Conservation (phyloP, 2,797 vertebrate genomes). For the Semotilus atromaculatus region DNA sequence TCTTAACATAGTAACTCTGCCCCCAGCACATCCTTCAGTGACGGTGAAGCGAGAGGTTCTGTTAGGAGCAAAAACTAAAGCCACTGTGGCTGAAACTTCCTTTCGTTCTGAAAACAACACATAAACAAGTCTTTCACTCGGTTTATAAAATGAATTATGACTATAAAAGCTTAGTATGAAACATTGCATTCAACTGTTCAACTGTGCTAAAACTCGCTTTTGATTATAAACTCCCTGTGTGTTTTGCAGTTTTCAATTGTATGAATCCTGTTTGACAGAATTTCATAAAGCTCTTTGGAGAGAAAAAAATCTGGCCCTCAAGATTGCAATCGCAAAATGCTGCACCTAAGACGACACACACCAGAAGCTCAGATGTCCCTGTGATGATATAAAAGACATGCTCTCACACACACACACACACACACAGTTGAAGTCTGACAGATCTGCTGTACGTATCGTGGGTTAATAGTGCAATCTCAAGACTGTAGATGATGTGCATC, state of each 20-base stretch:
- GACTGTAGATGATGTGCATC: constrained; percentile 59
- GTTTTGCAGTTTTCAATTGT: neutral
- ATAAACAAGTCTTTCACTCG: neutral
- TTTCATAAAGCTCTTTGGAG: neutral
- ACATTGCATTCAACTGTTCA: constrained; percentile 14
- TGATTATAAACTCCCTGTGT: neutral
- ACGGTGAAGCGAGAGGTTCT: neutral
- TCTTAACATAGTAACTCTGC: neutral
- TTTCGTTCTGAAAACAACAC: neutral
- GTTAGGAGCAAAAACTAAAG: neutral
- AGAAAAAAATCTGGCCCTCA: neutral
- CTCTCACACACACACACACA: neutral
- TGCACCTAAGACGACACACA: constrained; percentile 28
- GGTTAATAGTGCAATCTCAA: constrained; percentile 68
- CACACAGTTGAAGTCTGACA: neutral
- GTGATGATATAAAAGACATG: neutral
- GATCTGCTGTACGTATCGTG: constrained; percentile 56
- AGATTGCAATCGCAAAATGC: constrained; percentile 42
- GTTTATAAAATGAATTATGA: neutral
- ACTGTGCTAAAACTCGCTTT: neutral
- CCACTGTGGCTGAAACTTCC: neutral
- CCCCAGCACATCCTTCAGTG: neutral
- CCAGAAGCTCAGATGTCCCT: neutral
- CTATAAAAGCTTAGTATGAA: neutral
- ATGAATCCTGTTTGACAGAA: neutral